Percentiles rank a stretch among this genome's conserved stretches.
Evolutionary conservation across 2,113 vertebrate species (phyloP).

Genomic region (Parus major): DNA sequence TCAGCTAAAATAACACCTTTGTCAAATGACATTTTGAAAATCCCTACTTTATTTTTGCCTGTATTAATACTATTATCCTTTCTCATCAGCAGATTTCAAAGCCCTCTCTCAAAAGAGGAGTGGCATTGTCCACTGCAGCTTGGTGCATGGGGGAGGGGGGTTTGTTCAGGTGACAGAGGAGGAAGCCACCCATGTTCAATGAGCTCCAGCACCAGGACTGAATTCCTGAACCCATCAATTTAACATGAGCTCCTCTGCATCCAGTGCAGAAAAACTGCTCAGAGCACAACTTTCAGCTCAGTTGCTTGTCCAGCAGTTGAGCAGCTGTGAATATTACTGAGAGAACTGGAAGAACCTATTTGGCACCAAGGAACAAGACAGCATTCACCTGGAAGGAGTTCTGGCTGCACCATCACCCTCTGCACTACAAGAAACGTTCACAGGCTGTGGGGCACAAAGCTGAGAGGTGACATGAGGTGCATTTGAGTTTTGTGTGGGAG

Average conservation of each 20-base stretch:
- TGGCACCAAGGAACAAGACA: not conserved
- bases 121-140: not conserved
- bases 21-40: constrained; percentile 19
- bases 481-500: not conserved
- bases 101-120: not conserved
- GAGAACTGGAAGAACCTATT: not conserved
- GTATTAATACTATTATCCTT: not conserved
- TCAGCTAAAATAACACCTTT: not conserved
- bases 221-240: not conserved
- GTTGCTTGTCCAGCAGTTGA: not conserved
- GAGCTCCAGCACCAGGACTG: not conserved
- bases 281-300: not conserved
- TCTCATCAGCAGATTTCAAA: not conserved
- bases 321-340: not conserved
- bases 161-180: not conserved
- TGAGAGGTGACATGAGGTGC: accelerated
- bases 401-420: not conserved
- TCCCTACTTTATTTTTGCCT: not conserved
- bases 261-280: not conserved
- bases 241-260: not conserved
- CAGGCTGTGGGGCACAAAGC: not conserved
- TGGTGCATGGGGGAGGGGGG: accelerated
- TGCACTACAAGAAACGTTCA: accelerated
- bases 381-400: accelerated
- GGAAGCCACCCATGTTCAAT: not conserved